Conservation (phyloP, 2,888 invertebrate genomes). For the Phaonia tiefii region DNA sequence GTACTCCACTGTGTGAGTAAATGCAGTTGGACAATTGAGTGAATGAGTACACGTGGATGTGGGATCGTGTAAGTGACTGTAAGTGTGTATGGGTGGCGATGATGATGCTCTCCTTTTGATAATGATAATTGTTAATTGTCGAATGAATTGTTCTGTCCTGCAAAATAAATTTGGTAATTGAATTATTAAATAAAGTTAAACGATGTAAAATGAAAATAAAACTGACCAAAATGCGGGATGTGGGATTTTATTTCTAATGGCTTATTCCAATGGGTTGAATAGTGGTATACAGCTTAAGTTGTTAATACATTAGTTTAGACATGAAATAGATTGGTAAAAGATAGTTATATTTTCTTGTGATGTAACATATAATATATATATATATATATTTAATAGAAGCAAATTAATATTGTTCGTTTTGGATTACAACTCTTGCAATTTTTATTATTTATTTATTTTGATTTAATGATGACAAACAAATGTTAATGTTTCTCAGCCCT, state of each 20-base stretch:
- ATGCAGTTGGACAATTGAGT: conserved; percentile 18
- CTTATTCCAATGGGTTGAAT: conserved; percentile 56
- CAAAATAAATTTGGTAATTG: conserved; percentile 70
- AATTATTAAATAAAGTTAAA: conserved; percentile 67
- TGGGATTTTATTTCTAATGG: conserved; percentile 56
- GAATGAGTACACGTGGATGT: not conserved
- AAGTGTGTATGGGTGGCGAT: conserved; percentile 22
- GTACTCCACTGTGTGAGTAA: conserved; percentile 21
- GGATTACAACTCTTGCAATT: no score
- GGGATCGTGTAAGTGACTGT: not conserved
- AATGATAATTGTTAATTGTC: conserved; percentile 70
- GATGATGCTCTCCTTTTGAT: conserved; percentile 70
- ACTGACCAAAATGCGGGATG: conserved; percentile 41
- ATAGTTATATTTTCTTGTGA: no score
- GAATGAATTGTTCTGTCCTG: conserved; percentile 68
- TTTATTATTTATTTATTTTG: no score
- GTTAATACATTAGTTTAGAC: no score
- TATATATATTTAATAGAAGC: no score
- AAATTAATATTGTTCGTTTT: no score
- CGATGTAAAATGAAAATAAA: conserved; percentile 61
- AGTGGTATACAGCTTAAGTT: no score
- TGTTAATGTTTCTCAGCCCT: no score
- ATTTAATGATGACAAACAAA: no score
- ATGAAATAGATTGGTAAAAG: no score
- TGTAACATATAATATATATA: no score